phyloP scores from a whole-genome alignment of 2,113 vertebrate genomes.

The Brachyistius frenatus region DNA sequence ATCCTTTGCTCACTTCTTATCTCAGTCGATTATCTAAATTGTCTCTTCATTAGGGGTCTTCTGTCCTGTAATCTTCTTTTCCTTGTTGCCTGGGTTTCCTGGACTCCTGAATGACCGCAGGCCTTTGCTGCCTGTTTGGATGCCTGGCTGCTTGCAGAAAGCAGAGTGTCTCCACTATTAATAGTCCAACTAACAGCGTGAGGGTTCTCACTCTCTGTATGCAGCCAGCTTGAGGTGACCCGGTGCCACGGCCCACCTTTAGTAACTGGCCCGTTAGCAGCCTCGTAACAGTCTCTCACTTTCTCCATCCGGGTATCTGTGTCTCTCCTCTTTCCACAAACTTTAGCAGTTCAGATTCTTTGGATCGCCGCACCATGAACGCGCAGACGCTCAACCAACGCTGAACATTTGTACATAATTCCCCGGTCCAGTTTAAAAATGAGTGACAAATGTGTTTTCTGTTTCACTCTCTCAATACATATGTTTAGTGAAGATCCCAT shows the following conservation, averaged over 20 bases:
- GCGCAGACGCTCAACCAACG: too few relatives aligned
- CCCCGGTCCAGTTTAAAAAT: background rate
- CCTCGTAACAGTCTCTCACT: background rate
- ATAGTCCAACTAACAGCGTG: conserved; percentile 66
- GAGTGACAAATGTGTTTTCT: background rate
- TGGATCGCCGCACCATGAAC: too few relatives aligned
- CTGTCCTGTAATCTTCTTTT: conserved; percentile 17
- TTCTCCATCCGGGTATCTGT: conserved; percentile 3
- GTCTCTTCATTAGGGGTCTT: background rate
- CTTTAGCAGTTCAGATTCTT: background rate
- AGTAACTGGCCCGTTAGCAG: conserved; percentile 15
- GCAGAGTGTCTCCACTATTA: conserved; percentile 61
- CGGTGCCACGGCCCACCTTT: conserved; percentile 51
- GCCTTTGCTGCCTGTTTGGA: conserved; percentile 39
- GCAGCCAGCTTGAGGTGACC: conserved; percentile 58
- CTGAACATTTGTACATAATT: too few relatives aligned
- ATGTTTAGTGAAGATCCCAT: too few relatives aligned
- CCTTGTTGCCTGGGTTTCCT: conserved; percentile 34
- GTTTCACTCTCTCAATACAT: background rate
- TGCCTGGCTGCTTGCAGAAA: conserved; percentile 48
- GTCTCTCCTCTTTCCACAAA: conserved; percentile 8
- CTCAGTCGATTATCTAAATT: background rate
- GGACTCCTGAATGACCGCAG: conserved; percentile 13
- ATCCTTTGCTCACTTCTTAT: background rate
- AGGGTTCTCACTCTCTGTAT: conserved; percentile 54